A percentile compares a stretch with the other conserved stretches of the same genome.
phyloP scores from a whole-genome alignment of 2,113 vertebrate species.

The Halichoeres trimaculatus region DNA sequence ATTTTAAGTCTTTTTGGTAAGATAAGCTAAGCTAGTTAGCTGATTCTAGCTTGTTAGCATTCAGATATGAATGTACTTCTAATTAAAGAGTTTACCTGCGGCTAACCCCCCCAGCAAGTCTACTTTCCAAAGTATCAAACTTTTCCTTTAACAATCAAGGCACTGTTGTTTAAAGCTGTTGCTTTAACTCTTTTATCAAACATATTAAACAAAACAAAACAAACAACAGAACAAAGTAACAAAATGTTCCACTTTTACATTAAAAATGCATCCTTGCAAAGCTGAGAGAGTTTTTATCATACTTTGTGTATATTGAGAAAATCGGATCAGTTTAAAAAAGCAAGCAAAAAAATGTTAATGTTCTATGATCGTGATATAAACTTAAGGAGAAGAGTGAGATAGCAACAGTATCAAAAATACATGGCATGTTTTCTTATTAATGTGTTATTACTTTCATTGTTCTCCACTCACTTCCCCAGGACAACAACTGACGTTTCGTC shows the following conservation, averaged over 20 bases:
- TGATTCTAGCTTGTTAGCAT: not conserved
- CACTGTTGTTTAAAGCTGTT: not conserved
- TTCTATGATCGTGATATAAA: not conserved
- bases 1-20: not conserved
- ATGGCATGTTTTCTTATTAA: not conserved
- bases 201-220: not conserved
- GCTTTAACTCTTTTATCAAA: not conserved
- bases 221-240: not conserved
- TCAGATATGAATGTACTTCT: not conserved
- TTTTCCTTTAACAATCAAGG: not conserved
- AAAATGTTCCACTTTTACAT: not conserved
- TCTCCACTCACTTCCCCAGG: slow-evolving; percentile 15
- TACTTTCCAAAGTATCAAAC: not conserved
- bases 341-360: not conserved
- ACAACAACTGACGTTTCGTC: not conserved
- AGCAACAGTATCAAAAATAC: not conserved
- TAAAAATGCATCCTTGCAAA: slow-evolving; percentile 3
- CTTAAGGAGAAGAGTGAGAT: not conserved
- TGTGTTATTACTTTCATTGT: not conserved
- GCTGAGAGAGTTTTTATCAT: not conserved
- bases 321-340: not conserved
- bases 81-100: not conserved
- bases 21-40: not conserved
- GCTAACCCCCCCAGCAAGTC: not conserved
- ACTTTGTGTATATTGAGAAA: not conserved